Conservation (phyloP, 1,140 invertebrate genomes). For the Drosophila teissieri region DNA sequence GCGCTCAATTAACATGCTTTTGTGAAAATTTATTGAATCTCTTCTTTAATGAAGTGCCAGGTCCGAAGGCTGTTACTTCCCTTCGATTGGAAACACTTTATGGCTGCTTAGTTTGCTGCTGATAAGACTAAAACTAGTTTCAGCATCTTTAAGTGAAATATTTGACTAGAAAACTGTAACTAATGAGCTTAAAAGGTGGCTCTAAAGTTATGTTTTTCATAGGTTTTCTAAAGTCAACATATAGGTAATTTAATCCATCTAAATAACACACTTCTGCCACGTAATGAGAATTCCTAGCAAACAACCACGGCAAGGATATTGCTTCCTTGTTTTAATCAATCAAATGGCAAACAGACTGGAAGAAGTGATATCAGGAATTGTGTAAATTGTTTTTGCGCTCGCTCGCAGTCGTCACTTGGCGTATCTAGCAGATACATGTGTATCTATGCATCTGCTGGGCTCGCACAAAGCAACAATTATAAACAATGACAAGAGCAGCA, state of each 20-base stretch:
- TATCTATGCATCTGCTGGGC: slow-evolving; percentile 53
- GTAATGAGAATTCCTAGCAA: not conserved
- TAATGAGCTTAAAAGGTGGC: too few species aligned
- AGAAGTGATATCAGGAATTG: slow-evolving; percentile 30
- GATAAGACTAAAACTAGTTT: too few species aligned
- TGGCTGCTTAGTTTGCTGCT: not conserved
- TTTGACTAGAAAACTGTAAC: too few species aligned
- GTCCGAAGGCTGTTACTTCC: slow-evolving; percentile 2
- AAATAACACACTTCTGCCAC: not conserved
- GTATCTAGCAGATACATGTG: slow-evolving; percentile 45
- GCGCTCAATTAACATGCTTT: slow-evolving; percentile 51
- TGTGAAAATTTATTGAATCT: slow-evolving; percentile 54
- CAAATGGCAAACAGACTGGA: slow-evolving; percentile 24
- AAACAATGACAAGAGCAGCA: slow-evolving; percentile 63
- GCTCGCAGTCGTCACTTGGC: slow-evolving; percentile 22
- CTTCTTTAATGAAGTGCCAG: slow-evolving; percentile 43
- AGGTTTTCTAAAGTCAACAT: too few species aligned
- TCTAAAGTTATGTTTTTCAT: too few species aligned
- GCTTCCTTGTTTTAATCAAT: slow-evolving; percentile 62
- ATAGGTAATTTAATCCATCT: too few species aligned
- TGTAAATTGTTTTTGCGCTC: slow-evolving; percentile 16
- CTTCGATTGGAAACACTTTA: slow-evolving; percentile 1
- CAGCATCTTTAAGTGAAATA: too few species aligned
- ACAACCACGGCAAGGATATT: not conserved
- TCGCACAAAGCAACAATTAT: slow-evolving; percentile 70